Conservation (phyloP, 2,797 vertebrate species). For the Menidia menidia region DNA sequence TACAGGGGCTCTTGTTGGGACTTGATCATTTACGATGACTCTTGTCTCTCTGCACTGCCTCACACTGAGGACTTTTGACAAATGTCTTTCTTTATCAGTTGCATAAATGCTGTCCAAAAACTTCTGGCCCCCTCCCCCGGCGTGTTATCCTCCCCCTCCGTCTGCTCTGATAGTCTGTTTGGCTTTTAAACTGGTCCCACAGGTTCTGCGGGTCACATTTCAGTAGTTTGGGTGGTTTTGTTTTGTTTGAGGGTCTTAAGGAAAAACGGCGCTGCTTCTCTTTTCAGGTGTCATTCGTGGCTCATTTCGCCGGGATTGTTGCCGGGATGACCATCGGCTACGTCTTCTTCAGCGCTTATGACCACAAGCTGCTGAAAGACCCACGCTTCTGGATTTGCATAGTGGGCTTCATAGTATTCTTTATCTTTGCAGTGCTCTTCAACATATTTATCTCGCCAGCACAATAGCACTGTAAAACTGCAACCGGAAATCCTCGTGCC, state of each 20-base stretch:
- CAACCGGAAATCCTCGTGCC: slow-evolving; percentile 21
- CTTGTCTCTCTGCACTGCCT: neutral
- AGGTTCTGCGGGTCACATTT: slow-evolving; percentile 18
- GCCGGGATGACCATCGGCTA: slow-evolving; percentile 94
- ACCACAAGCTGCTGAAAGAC: slow-evolving; percentile 88
- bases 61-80: neutral
- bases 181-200: slow-evolving; percentile 38
- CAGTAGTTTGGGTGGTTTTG: neutral
- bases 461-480: slow-evolving; percentile 22
- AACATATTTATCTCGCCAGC: slow-evolving; percentile 90
- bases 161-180: neutral
- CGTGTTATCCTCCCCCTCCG: neutral
- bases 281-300: slow-evolving; percentile 91
- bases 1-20: slow-evolving; percentile 31
- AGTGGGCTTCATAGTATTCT: slow-evolving; percentile 80
- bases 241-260: neutral
- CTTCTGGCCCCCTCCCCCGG: neutral
- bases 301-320: slow-evolving; percentile 89
- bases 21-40: slow-evolving; percentile 19
- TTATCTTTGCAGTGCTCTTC: slow-evolving; percentile 88
- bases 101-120: neutral
- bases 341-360: slow-evolving; percentile 90
- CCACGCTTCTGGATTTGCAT: slow-evolving; percentile 91
- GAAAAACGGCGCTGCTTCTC: neutral
- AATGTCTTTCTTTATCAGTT: neutral